These are phyloP conservation scores for Spodoptera exigua DNA, from an alignment of 2,888 invertebrate genomes.

Conservation along the genomic window DNA sequence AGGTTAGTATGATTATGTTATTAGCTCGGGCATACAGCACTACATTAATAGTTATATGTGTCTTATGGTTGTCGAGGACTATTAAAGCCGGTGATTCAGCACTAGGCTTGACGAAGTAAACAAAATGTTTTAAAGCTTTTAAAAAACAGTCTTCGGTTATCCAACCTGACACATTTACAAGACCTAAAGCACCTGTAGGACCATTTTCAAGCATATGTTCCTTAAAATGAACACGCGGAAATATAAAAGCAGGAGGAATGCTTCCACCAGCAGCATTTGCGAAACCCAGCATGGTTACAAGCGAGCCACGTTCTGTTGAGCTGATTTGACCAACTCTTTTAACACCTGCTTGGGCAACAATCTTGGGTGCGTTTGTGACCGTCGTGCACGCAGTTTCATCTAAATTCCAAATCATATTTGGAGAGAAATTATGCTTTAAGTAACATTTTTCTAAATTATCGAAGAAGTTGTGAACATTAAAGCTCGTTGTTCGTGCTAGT, in stretches of 20 bases:
- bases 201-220: constrained; percentile 7
- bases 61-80: constrained; percentile 30
- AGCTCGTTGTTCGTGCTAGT: constrained; percentile 20
- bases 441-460: constrained; percentile 9
- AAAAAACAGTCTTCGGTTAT: constrained; percentile 26
- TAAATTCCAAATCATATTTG: constrained; percentile 27
- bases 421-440: constrained; percentile 20
- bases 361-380: constrained; percentile 24
- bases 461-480: constrained; percentile 29
- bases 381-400: constrained; percentile 35
- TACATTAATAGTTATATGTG: constrained; percentile 17
- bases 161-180: constrained; percentile 22
- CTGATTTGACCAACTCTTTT: constrained; percentile 30
- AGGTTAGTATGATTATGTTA: constrained; percentile 26
- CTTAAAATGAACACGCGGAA: constrained; percentile 15
- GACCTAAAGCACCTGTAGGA: constrained; percentile 18
- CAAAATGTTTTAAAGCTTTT: constrained; percentile 25
- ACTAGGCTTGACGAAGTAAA: constrained; percentile 25
- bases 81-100: constrained; percentile 17
- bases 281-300: constrained; percentile 13
- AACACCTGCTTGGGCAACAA: constrained; percentile 24
- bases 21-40: constrained; percentile 21
- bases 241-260: constrained; percentile 14
- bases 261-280: constrained; percentile 17
- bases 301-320: constrained; percentile 23